A percentile compares a stretch with the other conserved stretches of the same genome.
These are phyloP conservation scores for Pseudoips prasinana DNA, from an alignment of 2,888 invertebrate genomes.

Conservation along the genomic window DNA sequence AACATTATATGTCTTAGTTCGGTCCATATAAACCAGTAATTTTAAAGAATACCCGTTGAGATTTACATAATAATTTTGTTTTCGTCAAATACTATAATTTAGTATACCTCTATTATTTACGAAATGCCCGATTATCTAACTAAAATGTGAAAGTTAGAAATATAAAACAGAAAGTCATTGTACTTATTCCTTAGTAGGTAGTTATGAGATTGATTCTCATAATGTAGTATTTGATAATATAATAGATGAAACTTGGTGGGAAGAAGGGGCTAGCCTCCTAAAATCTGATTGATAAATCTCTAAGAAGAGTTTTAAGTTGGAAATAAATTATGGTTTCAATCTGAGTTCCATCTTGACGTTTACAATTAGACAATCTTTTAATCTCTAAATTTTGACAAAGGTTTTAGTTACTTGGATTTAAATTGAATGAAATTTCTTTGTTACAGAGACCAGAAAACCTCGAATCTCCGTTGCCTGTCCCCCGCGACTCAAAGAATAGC, in stretches of 20 bases:
- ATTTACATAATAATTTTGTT: not conserved
- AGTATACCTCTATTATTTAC: constrained; percentile 1
- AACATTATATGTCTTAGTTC: no score
- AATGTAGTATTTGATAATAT: no score
- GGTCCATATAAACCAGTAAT: no score
- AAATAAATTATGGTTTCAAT: no score
- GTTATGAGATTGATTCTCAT: no score
- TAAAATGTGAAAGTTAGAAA: constrained; percentile 12
- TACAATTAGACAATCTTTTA: not conserved
- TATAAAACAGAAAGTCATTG: constrained; percentile 8
- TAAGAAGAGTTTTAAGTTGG: no score
- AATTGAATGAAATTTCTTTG: constrained; percentile 42
- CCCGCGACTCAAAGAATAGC: constrained; percentile 85
- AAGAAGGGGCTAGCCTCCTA: no score
- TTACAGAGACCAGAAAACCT: constrained; percentile 90
- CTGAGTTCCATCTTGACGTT: constrained; percentile 4
- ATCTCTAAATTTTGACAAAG: constrained; percentile 3
- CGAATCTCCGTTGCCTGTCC: constrained; percentile 86
- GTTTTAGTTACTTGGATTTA: not conserved
- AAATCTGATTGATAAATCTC: no score
- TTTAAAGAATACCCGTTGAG: no score
- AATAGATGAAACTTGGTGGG: no score
- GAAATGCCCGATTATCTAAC: constrained; percentile 8
- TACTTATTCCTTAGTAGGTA: no score
- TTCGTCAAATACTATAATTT: not conserved